phyloP scores from a whole-genome alignment of 2,888 invertebrate species.

The Harmothoe impar region DNA sequence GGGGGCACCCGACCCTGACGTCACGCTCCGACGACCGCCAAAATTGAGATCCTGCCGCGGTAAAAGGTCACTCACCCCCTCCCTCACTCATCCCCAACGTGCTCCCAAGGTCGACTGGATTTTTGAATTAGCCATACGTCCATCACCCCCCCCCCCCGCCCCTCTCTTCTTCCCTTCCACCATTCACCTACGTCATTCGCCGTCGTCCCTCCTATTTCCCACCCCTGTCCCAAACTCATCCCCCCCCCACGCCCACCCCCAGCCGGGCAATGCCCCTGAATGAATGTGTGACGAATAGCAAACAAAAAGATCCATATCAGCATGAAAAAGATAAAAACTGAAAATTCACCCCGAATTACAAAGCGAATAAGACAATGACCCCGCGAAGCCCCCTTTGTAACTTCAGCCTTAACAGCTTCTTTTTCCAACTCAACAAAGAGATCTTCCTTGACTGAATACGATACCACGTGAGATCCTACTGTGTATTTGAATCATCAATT shows the following conservation, averaged over 20 bases:
- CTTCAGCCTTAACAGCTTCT: neutral
- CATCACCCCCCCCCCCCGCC: neutral
- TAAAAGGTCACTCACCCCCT: constrained; percentile 10
- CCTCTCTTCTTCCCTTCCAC: neutral
- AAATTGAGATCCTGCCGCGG: constrained; percentile 44
- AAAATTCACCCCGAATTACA: no score
- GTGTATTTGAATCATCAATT: neutral
- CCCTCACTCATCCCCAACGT: neutral
- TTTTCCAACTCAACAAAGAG: neutral
- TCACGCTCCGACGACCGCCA: constrained; percentile 12
- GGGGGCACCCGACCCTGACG: constrained; percentile 41
- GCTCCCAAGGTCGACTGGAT: neutral
- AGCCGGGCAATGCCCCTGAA: neutral
- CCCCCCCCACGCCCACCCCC: neutral
- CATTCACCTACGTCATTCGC: neutral
- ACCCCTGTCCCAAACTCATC: neutral
- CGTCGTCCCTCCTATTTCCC: neutral
- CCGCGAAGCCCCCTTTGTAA: neutral
- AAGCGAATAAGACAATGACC: no score
- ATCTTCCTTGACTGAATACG: constrained; percentile 1
- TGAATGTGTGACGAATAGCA: constrained; percentile 3
- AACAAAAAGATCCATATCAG: constrained; percentile 27
- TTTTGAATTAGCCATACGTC: neutral
- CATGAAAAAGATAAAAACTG: neutral
- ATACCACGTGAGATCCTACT: neutral